Base-by-base conservation (phyloP, 2,888 invertebrate species). In the Amphimallon solstitiale region DNA sequence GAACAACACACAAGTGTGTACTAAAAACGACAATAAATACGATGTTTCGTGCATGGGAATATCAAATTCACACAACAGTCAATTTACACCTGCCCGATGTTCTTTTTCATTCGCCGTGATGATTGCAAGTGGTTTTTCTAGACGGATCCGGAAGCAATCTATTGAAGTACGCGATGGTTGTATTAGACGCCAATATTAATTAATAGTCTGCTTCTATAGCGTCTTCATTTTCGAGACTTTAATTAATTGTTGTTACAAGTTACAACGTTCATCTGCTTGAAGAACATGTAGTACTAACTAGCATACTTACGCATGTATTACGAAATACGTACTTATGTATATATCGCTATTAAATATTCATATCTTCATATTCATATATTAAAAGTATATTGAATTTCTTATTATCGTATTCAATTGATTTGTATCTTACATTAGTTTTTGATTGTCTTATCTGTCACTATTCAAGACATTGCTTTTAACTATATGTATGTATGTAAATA, bases 51-150 rank as follows among this genome's bases (percentile, higher is more conserved):
- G 70, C 52, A 48, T 68, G 67, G 63, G 64, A 68, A 68, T 68
- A 71, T 69, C 66, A 61, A 67, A 65, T 62, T 62, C 63, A 64
- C 60, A 66, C 63, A 60, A 63, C 52, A 65, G 62, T 63, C 67
- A 64, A 68, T 71, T 71, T 71, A 68, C 71, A 71, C 71, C 71
- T 71, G 71, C 71, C 66, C 60, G 54, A 38, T 56, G 59, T 56
- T 56, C 69, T 59, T 65, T 64, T 64, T 66, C 65, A 63, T 68
- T 70, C 67, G 68, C 59, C 67, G 68, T 61, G 67, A 70, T 70
- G 66, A 66, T 54, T 66, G 61, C 66, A 45, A 61, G 64, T 46
- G 56, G 29, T 35, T 51, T 51, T 38, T 43, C 52, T 51, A 46
- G 45, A 49, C 40, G 21, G 10, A 38, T 62, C 64, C 64, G 64